Evolutionary conservation across 1,140 invertebrate species (phyloP).

Genomic region (Drosophila dunni): DNA sequence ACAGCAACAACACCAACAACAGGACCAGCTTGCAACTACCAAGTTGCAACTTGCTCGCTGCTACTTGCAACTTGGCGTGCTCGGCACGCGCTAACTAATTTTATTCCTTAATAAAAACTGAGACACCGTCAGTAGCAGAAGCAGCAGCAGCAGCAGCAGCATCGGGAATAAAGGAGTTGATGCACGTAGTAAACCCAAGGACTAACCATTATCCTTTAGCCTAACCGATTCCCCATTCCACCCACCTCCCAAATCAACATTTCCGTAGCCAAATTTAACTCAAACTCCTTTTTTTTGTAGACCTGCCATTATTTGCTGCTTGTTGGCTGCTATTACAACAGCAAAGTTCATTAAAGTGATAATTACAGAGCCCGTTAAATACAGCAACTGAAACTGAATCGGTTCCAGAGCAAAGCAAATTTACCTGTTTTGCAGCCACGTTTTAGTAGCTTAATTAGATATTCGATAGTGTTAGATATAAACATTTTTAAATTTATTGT

Average conservation of each 20-base stretch:
- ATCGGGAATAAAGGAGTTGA: conserved; percentile 10
- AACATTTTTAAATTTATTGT: no score
- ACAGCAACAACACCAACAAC: neutral
- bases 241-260: neutral
- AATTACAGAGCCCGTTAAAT: conserved; percentile 74
- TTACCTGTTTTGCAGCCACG: neutral
- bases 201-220: neutral
- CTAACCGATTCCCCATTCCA: neutral
- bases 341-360: conserved; percentile 82
- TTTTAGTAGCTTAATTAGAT: neutral
- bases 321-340: conserved; percentile 66
- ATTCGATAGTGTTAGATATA: no score
- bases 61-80: conserved; percentile 59
- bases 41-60: conserved; percentile 41
- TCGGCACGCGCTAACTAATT: conserved; percentile 78
- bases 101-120: conserved; percentile 81
- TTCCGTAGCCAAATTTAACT: neutral
- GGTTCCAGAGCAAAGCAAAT: neutral
- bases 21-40: conserved; percentile 9
- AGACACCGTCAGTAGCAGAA: conserved; percentile 36
- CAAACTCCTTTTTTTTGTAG: no score
- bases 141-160: no score
- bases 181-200: conserved; percentile 32
- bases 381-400: conserved; percentile 17
- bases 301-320: conserved; percentile 45